A percentile compares a stretch with the other conserved stretches of the same genome.
Evolutionary conservation across 2,113 vertebrate species (phyloP).

Genomic region (Canis aureus): DNA sequence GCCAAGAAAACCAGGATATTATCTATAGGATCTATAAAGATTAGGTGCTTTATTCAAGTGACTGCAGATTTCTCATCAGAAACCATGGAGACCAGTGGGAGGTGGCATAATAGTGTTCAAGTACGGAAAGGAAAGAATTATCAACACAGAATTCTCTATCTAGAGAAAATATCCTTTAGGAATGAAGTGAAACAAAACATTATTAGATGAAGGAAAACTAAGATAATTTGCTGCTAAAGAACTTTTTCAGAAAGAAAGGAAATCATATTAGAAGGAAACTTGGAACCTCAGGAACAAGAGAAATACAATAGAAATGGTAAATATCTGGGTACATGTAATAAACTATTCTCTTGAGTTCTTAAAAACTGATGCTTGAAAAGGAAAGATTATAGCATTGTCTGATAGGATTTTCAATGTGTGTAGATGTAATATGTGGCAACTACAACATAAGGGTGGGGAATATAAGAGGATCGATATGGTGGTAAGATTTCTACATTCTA

Average conservation of each 20-base stretch:
- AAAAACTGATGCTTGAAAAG: slow-evolving; percentile 5
- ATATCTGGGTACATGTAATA: background rate
- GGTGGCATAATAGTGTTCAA: background rate
- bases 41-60: background rate
- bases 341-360: background rate
- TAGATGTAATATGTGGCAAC: background rate
- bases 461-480: background rate
- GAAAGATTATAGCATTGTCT: background rate
- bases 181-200: slow-evolving; percentile 43
- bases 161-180: background rate
- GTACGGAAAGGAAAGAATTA: background rate
- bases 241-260: background rate
- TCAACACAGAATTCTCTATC: background rate
- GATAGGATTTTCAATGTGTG: background rate
- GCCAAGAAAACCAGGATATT: background rate
- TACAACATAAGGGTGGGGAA: background rate
- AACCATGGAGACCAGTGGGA: background rate
- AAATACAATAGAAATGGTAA: background rate
- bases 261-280: background rate
- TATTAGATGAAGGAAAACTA: slow-evolving; percentile 13
- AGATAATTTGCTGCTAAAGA: slow-evolving; percentile 39
- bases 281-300: background rate
- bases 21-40: background rate
- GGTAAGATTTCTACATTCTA: background rate
- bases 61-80: slow-evolving; percentile 30